Base-by-base conservation (phyloP, 1,140 invertebrate species). In the Plectus sambesii region DNA sequence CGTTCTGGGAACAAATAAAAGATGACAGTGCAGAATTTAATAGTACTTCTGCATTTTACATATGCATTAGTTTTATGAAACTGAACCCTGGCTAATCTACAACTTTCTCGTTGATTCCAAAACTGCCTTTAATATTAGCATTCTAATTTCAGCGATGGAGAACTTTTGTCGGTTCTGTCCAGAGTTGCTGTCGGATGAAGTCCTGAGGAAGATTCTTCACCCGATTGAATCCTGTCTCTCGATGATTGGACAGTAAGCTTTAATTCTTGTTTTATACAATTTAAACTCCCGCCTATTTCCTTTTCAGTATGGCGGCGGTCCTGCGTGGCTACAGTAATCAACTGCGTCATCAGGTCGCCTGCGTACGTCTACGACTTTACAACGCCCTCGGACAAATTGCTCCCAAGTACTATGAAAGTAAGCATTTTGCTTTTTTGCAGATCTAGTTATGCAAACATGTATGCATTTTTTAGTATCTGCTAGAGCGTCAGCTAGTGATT, bases 161-260 rank as follows among this genome's bases (percentile, higher is more conserved):
- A 92, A 87, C 69, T 85, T 97, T 67, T 69, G 97, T 4, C 72
- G 82, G 5, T 82, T 92, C 69, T 94, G 89, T 67, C 82, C 84
- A 3, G 85, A 92, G 58, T 73, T 93, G 30, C 77, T 90, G 3
- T 87, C 81, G 20, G 89, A 93, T 48, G 89, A 96, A 59, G 84
- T 93, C 47, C 84, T 83, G 0, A 77, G 84, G 44, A 77, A 86
- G 62, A 74, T 94, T 45, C 72, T 94, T 2, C 81, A 83, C 3
- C 89, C 90, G 1, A 83, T 97, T 47, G 88, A 94, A 73, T 86
- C 86, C 59, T 88, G 88, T 25, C 76, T 97, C 9, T 83, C 84
- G 12, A 92, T 96, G 81, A 75, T 94, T 50, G 81, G 83, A 38
- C 89, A 88, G 87, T 93, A 75, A 77, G 76, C 76, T 19, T 12